Evolutionary conservation across 92 coral and sea anemone genomes (phyloP).

Genomic region (Parazoanthus swiftii): DNA sequence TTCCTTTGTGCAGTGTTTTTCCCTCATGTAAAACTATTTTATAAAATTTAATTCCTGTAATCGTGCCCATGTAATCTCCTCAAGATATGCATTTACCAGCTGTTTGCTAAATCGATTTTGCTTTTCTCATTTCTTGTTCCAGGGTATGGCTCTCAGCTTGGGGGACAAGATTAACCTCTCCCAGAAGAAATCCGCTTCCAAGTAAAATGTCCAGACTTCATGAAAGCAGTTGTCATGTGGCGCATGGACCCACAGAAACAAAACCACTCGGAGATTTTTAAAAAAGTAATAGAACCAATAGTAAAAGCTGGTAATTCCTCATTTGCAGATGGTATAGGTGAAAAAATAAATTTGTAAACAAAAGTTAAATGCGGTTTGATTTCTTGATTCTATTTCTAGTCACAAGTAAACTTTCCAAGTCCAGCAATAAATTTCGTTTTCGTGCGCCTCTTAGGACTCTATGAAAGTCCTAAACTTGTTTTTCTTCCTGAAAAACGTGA

Average conservation of each 20-base stretch:
- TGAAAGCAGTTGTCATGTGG: too few species aligned
- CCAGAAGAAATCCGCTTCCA: slow-evolving; percentile 77
- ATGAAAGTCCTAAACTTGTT: too few species aligned
- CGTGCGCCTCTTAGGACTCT: too few species aligned
- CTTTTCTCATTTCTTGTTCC: slow-evolving; percentile 17
- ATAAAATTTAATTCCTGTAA: neutral
- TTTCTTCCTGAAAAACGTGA: too few species aligned
- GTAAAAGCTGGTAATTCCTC: neutral
- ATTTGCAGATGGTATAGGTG: neutral
- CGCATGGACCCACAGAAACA: neutral
- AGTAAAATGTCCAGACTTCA: slow-evolving; percentile 8
- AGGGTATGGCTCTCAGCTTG: slow-evolving; percentile 98
- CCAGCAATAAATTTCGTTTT: neutral
- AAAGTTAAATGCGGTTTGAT: neutral
- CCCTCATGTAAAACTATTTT: too few species aligned
- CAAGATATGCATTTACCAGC: neutral
- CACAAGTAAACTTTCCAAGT: neutral
- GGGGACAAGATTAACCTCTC: slow-evolving; percentile 98
- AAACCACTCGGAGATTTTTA: neutral
- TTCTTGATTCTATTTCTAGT: neutral
- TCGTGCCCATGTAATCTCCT: neutral
- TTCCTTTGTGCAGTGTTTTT: too few species aligned
- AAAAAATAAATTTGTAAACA: neutral
- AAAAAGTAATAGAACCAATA: neutral
- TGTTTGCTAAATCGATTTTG: neutral